Evolutionary conservation across 1,140 invertebrate species (phyloP).

Genomic region (Penaeus vannamei): DNA sequence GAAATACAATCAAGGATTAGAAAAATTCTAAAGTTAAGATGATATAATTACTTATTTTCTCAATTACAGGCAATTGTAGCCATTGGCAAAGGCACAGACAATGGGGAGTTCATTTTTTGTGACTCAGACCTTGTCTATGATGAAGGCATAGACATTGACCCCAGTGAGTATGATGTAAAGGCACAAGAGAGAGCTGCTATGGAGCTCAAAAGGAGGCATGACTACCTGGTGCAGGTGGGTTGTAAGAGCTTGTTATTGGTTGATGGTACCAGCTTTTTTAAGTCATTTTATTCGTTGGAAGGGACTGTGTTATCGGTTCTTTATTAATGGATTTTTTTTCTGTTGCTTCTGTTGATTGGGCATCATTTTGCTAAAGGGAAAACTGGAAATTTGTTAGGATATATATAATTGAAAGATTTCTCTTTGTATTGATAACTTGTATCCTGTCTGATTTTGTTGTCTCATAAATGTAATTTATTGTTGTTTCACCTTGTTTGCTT

Average conservation of each 20-base stretch:
- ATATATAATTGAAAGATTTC: too few species aligned
- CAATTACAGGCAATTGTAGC: conserved; percentile 73
- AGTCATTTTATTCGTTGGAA: background rate
- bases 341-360: too few species aligned
- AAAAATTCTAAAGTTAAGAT: background rate
- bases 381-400: too few species aligned
- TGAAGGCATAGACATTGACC: conserved; percentile 44
- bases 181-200: conserved; percentile 49
- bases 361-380: too few species aligned
- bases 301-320: too few species aligned
- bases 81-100: conserved; percentile 72
- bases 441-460: too few species aligned
- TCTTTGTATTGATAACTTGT: too few species aligned
- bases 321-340: too few species aligned
- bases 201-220: conserved; percentile 52
- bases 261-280: background rate
- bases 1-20: background rate
- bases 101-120: conserved; percentile 70
- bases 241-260: background rate
- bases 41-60: background rate
- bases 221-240: conserved; percentile 50
- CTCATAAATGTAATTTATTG: too few species aligned
- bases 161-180: conserved; percentile 42
- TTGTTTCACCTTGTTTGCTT: too few species aligned
- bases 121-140: conserved; percentile 67